Base-by-base conservation (phyloP, 2,888 invertebrate species). In the Hypomecis punctinalis region DNA sequence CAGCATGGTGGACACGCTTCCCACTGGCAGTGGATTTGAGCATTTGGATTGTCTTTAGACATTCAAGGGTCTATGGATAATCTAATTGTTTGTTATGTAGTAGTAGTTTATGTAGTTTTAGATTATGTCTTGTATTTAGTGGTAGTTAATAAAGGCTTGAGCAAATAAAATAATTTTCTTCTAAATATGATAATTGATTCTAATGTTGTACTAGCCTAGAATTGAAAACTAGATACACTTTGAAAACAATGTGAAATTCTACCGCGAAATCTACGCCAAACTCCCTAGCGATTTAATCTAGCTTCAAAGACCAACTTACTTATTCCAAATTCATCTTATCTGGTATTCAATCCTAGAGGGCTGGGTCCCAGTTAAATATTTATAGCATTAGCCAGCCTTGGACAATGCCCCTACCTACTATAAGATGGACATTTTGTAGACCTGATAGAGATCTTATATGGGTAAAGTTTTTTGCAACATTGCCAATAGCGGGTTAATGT, bases 341-440 rank as follows among this genome's bases (percentile, higher is more conserved):
- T 48, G 47, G 51, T 66, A 69, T 73, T 67, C 71, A 67, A 68
- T 62, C 65, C 63, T 48, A 64, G 64, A 63, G 58, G 56, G 57
- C 53, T 37, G 9, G 57, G 55, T 64, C 23, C 37, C 40, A 53
- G 39, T 71, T 63, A 66, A 71, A 70, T 71, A 73, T 73, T 71
- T 66, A 73, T 60, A 55, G 51, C 63, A 67, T 57, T 66, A 66
- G 57, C 63, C 63, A 63, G 56, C 57, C 59, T 40, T 58, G 59
- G 59, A 45, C 51, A 59, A 42, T 63, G 62, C 55, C 55, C 52
- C 49, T 61, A 51, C 47, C 57, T 63, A 42, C 60, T 69, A 57
- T 54, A 66, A 57, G 13, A 69, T 58, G 63, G 51, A 61, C 51
- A 64, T 42, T 52, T 64, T 57, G 56, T 59, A 40, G 8, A 52